Conservation (phyloP, 2,888 invertebrate genomes). For the Apamea sordens region DNA sequence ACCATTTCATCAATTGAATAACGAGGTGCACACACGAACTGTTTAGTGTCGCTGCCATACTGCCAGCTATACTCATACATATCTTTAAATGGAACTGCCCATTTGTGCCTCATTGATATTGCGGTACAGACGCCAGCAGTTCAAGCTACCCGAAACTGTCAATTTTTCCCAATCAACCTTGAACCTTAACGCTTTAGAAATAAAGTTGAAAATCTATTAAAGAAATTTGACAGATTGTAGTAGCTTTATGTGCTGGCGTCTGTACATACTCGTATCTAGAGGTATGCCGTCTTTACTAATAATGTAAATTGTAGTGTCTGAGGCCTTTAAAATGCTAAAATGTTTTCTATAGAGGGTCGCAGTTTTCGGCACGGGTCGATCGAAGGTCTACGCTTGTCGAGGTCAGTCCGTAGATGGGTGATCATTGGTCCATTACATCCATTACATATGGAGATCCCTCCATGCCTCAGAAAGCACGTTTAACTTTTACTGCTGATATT, state of each 20-base stretch:
- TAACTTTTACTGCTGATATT: too few relatives aligned
- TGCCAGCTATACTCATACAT: not conserved
- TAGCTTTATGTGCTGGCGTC: too few relatives aligned
- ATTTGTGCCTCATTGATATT: conserved; percentile 16
- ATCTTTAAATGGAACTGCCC: conserved; percentile 20
- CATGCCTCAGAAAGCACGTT: not conserved
- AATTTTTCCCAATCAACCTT: too few relatives aligned
- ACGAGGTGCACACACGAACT: conserved; percentile 35
- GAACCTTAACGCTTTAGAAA: too few relatives aligned
- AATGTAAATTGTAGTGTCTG: not conserved
- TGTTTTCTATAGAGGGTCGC: not conserved
- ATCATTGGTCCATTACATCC: not conserved
- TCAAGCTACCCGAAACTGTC: too few relatives aligned
- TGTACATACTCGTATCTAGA: not conserved
- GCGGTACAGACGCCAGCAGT: not conserved
- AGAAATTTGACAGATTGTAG: too few relatives aligned
- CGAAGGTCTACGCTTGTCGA: not conserved
- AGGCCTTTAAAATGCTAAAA: not conserved
- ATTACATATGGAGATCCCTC: not conserved
- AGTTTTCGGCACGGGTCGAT: too few relatives aligned
- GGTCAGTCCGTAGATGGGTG: not conserved
- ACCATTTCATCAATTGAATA: conserved; percentile 55
- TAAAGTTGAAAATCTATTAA: too few relatives aligned
- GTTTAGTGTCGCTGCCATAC: conserved; percentile 17
- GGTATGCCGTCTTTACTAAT: not conserved